Evolutionary conservation across 1,140 invertebrate species (phyloP), one percentile per base, ranked within the genome.

Genomic region (Galleria mellonella): DNA sequence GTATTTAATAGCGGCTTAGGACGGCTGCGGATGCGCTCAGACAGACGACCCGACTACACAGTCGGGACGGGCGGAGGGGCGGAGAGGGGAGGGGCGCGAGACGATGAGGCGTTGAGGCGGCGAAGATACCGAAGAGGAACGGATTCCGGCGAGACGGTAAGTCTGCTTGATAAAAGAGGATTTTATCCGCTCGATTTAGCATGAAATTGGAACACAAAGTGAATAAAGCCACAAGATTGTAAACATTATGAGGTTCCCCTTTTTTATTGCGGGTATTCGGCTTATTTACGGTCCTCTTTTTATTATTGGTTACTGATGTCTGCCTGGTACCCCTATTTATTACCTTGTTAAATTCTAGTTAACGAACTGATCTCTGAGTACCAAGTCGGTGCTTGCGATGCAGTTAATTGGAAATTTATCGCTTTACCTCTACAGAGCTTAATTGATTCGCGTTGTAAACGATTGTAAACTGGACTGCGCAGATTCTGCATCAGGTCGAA

Each of bases 121-220:
- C 17, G 17, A 23, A 23, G 17, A 23, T 23, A 6, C 17, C 17
- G 2, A 23, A 23, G 17, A 23, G 17, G 17, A 23, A 23, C 17
- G 17, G 17, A 23, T 51, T 49, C 36, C 48, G 41, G 43, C 72
- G 72, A 72, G 79, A 79, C 81, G 72, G 67, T 72, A 51, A 73
- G 81, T 81, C 81, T 83, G 74, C 68, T 64, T 73, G 76, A 83
- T 81, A 83, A 79, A 81, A 67, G 66, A 81, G 65, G 68, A 81
- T 84, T 83, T 83, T 73, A 79, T 77, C 74, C 78, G 72, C 76
- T 79, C 75, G 76, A 84, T 84, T 84, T 84, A 84, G 81, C 81
- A 84, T 84, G 81, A 84, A 84, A 84, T 84, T 84, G 81, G 74
- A 83, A 79, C 70, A 83, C 81, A 84, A 83, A 84, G 81, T 84